phyloP scores from a whole-genome alignment of 2,113 vertebrate species.

The Ptyas mucosa region DNA sequence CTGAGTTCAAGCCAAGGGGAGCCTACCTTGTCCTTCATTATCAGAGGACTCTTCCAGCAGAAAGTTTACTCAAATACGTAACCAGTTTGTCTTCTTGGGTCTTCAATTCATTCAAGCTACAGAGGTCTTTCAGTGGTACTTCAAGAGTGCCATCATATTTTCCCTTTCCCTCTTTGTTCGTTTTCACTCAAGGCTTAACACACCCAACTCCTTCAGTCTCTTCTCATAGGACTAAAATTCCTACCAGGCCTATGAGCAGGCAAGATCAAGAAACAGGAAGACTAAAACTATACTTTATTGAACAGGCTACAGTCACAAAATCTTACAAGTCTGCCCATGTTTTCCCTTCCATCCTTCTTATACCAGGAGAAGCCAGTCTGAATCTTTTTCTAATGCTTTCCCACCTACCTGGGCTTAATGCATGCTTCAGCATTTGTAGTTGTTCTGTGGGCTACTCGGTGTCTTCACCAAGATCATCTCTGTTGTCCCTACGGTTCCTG shows the following conservation, averaged over 20 bases:
- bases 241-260: background rate
- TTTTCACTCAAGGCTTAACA: background rate
- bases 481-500: background rate
- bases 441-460: background rate
- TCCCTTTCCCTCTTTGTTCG: background rate
- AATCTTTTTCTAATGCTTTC: background rate
- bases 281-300: background rate
- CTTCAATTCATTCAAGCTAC: background rate
- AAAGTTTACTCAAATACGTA: background rate
- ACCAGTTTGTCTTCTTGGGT: background rate
- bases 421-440: background rate
- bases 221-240: background rate
- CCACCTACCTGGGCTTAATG: background rate
- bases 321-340: background rate
- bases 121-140: background rate
- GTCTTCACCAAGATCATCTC: background rate
- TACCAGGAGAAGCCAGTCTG: background rate
- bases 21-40: background rate
- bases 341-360: background rate
- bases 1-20: background rate
- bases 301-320: background rate
- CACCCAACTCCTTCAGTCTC: background rate
- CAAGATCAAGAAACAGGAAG: background rate
- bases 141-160: background rate
- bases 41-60: background rate